A percentile compares a stretch with the other conserved stretches of the same genome.
Conservation (phyloP, 2,888 invertebrate species). For the Polydrusus pterygomalis region DNA sequence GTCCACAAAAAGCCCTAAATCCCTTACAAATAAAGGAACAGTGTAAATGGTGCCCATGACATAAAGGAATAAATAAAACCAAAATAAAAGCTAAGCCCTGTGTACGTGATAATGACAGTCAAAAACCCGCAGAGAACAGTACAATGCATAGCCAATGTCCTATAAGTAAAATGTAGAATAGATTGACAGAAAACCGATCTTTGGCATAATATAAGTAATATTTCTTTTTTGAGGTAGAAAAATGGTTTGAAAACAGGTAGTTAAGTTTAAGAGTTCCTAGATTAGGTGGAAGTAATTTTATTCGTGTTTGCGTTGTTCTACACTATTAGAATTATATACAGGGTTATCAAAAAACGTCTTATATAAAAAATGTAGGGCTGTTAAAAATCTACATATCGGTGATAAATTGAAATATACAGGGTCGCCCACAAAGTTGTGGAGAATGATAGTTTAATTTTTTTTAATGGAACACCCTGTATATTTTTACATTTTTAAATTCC, state of each 20-base stretch:
- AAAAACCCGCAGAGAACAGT: conserved; percentile 51
- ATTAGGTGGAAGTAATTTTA: too few species aligned
- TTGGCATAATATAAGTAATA: conserved; percentile 3
- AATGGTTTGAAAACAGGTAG: conserved; percentile 12
- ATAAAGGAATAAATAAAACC: conserved; percentile 50
- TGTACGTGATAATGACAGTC: conserved; percentile 54
- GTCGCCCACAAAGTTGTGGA: too few species aligned
- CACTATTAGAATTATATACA: too few species aligned
- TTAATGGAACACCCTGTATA: too few species aligned
- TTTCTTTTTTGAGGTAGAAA: conserved; percentile 9
- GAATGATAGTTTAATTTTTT: too few species aligned
- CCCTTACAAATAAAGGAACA: conserved; percentile 48
- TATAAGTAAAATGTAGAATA: conserved; percentile 33
- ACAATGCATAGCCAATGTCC: conserved; percentile 46
- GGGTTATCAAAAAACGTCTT: too few species aligned
- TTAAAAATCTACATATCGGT: too few species aligned
- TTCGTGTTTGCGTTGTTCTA: too few species aligned
- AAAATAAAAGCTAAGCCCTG: conserved; percentile 40
- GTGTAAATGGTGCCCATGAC: conserved; percentile 36
- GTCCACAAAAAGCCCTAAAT: conserved; percentile 46
- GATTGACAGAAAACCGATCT: conserved; percentile 7
- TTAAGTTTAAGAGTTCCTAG: too few species aligned
- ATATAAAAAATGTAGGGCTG: too few species aligned
- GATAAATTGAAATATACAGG: too few species aligned
- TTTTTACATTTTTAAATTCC: too few species aligned